Evolutionary conservation across 2,797 vertebrate genomes (phyloP), one percentile per base, ranked within the genome.

Genomic region (Nannoperca australis): DNA sequence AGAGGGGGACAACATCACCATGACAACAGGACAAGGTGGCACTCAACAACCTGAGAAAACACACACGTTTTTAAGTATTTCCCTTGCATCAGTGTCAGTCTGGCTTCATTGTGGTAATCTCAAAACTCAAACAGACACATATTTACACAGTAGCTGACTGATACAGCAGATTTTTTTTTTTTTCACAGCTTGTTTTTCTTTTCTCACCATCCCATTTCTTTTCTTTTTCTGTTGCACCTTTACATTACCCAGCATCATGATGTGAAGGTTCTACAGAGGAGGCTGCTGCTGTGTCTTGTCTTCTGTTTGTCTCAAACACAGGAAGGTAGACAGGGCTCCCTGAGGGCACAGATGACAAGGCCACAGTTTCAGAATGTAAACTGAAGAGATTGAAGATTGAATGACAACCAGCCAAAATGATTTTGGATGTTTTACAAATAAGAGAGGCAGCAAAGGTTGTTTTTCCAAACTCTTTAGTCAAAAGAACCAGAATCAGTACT

Each of bases 11-110:
- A 86, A 73, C 59, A 83, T 92, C 85, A 68, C 90, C 83, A 90
- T 89, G 86, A 86, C 90, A 86, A 91, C 87, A 56, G 59, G 71
- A 80, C 55, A 63, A 68, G 58, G 65, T 78, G 60, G 61, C 40
- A 62, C 62, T 87, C 18, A 2, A 36, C 59, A 65, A 50, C 54
- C 67, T 79, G 9, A 22, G 66, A 79, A 76, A 71, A 79, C 14
- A 36, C 24, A 8, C 36, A 45, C 4, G 55, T 59, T 69, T 70
- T 65, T 5, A 24, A n/a, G 30, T 42, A 24, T 69, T 80, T 75
- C 13, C 50, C 24, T 51, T 67, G 59, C 4, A 60, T 67, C 50
- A 0, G 8, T 42, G 34, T 17, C 4, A 44, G 10, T 27, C 49
- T 56, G 17, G 40, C 14, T 18, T 74, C 47, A 70, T 70, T 73